A percentile compares a stretch with the other conserved stretches of the same genome.
These are phyloP conservation scores for Chrysomela aeneicollis DNA, from an alignment of 2,888 invertebrate genomes.

Conservation along the genomic window DNA sequence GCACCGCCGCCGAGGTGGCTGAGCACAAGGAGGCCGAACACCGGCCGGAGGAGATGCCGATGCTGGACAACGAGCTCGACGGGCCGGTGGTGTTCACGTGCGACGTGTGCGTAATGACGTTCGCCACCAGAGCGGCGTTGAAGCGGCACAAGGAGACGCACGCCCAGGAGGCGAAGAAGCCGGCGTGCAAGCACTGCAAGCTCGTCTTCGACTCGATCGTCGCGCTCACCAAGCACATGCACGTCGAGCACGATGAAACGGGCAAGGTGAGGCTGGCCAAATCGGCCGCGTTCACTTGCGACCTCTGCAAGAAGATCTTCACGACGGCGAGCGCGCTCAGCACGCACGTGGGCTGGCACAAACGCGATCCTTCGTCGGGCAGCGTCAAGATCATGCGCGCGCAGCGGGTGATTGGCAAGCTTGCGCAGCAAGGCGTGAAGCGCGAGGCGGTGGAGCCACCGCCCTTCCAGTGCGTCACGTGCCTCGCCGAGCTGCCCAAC, in stretches of 20 bases:
- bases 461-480: constrained; percentile 51
- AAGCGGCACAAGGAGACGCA: constrained; percentile 59
- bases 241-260: constrained; percentile 51
- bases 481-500: constrained; percentile 51
- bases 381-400: constrained; percentile 55
- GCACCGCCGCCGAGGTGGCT: constrained; percentile 64
- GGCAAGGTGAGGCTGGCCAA: constrained; percentile 38
- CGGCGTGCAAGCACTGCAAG: constrained; percentile 55
- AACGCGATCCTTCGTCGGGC: constrained; percentile 53
- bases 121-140: constrained; percentile 58
- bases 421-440: constrained; percentile 27
- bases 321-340: constrained; percentile 68
- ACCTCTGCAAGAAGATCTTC: constrained; percentile 70
- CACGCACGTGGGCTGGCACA: constrained; percentile 71
- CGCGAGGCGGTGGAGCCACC: constrained; percentile 49
- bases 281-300: constrained; percentile 63
- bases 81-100: constrained; percentile 54
- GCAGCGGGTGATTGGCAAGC: constrained; percentile 24
- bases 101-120: constrained; percentile 59
- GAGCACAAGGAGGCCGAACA: constrained; percentile 66
- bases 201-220: constrained; percentile 49
- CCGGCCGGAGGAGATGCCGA: constrained; percentile 39
- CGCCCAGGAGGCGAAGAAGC: constrained; percentile 35
- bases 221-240: constrained; percentile 54
- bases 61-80: constrained; percentile 32